A percentile compares a stretch with the other conserved stretches of the same genome.
phyloP scores from a whole-genome alignment of 53 echinoderm and acorn worm species.

The Zoroaster sp. region DNA sequence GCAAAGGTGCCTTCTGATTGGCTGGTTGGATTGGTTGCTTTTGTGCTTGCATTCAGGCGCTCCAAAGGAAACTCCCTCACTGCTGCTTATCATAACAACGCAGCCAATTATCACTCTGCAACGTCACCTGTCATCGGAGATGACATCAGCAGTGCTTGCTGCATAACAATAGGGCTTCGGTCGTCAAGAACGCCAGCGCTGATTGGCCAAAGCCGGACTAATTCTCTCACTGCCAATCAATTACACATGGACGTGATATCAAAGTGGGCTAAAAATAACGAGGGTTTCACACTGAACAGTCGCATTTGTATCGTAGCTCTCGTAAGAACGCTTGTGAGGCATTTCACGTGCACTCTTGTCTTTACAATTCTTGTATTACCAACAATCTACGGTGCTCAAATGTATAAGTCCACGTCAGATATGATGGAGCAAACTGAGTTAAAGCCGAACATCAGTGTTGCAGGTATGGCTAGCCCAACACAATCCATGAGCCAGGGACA shows the following conservation, averaged over 20 bases:
- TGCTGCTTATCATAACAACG: slow-evolving; percentile 70
- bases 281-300: slow-evolving; percentile 54
- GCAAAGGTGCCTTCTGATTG: slow-evolving; percentile 34
- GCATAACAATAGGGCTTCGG: slow-evolving; percentile 68
- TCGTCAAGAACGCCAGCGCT: slow-evolving; percentile 61
- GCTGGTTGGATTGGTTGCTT: slow-evolving; percentile 3
- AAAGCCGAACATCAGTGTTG: slow-evolving; percentile 60
- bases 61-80: slow-evolving; percentile 56
- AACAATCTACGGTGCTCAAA: background rate
- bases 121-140: slow-evolving; percentile 73
- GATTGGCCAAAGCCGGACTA: slow-evolving; percentile 76
- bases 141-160: slow-evolving; percentile 66
- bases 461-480: slow-evolving; percentile 43
- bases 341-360: slow-evolving; percentile 22
- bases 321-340: slow-evolving; percentile 1
- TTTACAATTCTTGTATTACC: background rate
- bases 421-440: slow-evolving; percentile 82
- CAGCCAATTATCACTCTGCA: slow-evolving; percentile 73
- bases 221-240: slow-evolving; percentile 82
- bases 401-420: slow-evolving; percentile 62
- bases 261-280: slow-evolving; percentile 88
- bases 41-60: slow-evolving; percentile 49
- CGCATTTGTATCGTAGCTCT: slow-evolving; percentile 48
- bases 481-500: slow-evolving; percentile 41
- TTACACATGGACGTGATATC: slow-evolving; percentile 74